Evolutionary conservation across 1,140 invertebrate species (phyloP).

Genomic region (Ostrea edulis): DNA sequence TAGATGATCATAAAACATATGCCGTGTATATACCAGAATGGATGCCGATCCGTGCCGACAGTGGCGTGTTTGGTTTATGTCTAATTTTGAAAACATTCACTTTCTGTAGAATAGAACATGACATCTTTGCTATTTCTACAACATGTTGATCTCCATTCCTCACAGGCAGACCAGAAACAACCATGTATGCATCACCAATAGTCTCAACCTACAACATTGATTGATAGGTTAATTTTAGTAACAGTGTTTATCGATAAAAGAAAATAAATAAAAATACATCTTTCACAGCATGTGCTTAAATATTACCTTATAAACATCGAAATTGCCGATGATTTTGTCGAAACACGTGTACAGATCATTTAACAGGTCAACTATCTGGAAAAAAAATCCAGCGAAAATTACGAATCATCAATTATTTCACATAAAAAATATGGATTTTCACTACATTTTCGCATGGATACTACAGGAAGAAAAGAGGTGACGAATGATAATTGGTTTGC

Average conservation of each 20-base stretch:
- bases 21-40: conserved; percentile 87
- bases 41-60: conserved; percentile 96
- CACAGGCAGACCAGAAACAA: conserved; percentile 84
- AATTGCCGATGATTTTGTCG: conserved; percentile 97
- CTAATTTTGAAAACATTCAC: conserved; percentile 94
- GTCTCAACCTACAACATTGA: conserved; percentile 88
- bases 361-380: conserved; percentile 94
- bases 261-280: too few species aligned
- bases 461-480: too few species aligned
- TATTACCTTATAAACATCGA: conserved; percentile 99
- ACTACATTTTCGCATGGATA: too few species aligned
- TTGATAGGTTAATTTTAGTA: too few species aligned
- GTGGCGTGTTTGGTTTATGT: conserved; percentile 87
- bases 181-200: conserved; percentile 98
- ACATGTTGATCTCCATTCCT: conserved; percentile 83
- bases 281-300: too few species aligned
- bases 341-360: conserved; percentile 98
- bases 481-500: too few species aligned
- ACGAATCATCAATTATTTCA: too few species aligned
- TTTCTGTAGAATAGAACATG: conserved; percentile 91
- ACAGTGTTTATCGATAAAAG: too few species aligned
- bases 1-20: too few species aligned
- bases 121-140: conserved; percentile 87
- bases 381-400: too few species aligned
- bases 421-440: too few species aligned